A percentile compares a stretch with the other conserved stretches of the same genome.
Conservation (phyloP, 2,888 invertebrate species). For the Perizoma affinitatum region DNA sequence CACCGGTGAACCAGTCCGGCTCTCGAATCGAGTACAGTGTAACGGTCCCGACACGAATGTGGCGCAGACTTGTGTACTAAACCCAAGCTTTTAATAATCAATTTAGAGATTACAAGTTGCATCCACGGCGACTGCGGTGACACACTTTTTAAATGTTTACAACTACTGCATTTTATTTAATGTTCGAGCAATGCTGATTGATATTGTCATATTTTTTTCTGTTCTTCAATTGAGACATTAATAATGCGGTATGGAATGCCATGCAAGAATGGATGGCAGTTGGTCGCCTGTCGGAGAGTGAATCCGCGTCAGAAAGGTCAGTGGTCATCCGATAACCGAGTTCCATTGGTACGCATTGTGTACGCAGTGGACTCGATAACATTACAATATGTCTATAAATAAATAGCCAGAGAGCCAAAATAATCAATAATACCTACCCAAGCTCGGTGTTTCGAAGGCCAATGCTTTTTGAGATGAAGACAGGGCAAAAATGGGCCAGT, state of each 20-base stretch:
- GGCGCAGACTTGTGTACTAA: slow-evolving; percentile 30
- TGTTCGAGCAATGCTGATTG: slow-evolving; percentile 1
- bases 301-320: slow-evolving; percentile 28
- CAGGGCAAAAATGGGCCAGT: no score
- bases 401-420: slow-evolving; percentile 15
- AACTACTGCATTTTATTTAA: neutral
- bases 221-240: neutral
- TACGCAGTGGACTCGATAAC: slow-evolving; percentile 18
- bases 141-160: slow-evolving; percentile 19
- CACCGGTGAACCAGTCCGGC: slow-evolving; percentile 73
- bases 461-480: no score
- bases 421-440: no score
- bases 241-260: slow-evolving; percentile 4
- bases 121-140: slow-evolving; percentile 20
- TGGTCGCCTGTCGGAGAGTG: slow-evolving; percentile 40
- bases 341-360: slow-evolving; percentile 23
- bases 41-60: slow-evolving; percentile 75
- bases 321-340: slow-evolving; percentile 28
- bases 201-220: neutral
- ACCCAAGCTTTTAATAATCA: slow-evolving; percentile 31
- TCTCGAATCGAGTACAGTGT: slow-evolving; percentile 76
- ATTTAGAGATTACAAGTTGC: slow-evolving; percentile 23
- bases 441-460: no score
- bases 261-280: slow-evolving; percentile 4
- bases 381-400: slow-evolving; percentile 8